Evolutionary conservation across 2,113 vertebrate species (phyloP).

Genomic region (Rattus norvegicus): DNA sequence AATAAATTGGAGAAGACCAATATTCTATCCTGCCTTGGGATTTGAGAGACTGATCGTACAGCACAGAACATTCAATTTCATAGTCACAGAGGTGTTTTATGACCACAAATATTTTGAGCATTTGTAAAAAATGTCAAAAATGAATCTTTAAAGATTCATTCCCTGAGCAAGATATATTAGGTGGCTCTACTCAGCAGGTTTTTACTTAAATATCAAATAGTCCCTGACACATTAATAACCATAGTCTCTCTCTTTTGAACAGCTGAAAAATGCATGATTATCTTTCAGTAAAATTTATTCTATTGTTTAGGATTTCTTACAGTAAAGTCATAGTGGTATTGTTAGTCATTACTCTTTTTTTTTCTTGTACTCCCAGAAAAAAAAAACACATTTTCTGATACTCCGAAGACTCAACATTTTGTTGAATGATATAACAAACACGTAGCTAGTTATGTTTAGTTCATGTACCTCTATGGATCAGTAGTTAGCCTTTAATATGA

Average conservation of each 20-base stretch:
- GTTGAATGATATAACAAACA: background rate
- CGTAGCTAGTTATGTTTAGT: background rate
- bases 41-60: constrained; percentile 35
- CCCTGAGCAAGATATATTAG: background rate
- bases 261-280: constrained; percentile 47
- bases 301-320: constrained; percentile 23
- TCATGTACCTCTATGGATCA: background rate
- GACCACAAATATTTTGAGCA: background rate
- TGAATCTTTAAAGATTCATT: background rate
- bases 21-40: constrained; percentile 40
- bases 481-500: constrained; percentile 36
- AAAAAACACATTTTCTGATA: constrained; percentile 10
- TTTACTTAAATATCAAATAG: constrained; percentile 34
- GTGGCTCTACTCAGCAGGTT: background rate
- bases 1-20: background rate
- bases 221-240: constrained; percentile 18
- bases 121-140: no score
- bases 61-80: constrained; percentile 41
- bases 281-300: constrained; percentile 4
- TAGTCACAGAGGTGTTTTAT: background rate
- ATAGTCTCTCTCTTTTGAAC: constrained; percentile 36
- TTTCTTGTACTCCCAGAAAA: background rate
- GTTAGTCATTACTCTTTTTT: background rate
- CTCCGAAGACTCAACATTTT: background rate
- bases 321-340: background rate